These are phyloP conservation scores for Galeopterus variegatus DNA, from an alignment of 2,113 vertebrate genomes.

Conservation along the genomic window DNA sequence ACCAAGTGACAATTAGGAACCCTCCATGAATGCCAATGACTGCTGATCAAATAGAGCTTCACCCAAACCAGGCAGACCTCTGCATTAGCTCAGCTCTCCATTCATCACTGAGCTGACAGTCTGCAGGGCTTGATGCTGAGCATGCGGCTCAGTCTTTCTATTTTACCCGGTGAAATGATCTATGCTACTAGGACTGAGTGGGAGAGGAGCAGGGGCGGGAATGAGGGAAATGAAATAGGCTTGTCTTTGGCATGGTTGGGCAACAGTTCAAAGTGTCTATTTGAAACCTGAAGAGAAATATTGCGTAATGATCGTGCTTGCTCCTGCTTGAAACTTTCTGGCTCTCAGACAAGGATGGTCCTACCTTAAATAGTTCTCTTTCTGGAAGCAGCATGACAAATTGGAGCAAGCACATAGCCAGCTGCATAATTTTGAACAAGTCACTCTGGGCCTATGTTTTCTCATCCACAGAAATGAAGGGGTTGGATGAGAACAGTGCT, in stretches of 20 bases:
- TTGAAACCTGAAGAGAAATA: constrained; percentile 71
- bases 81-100: constrained; percentile 60
- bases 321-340: constrained; percentile 55
- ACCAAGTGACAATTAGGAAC: constrained; percentile 73
- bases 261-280: constrained; percentile 66
- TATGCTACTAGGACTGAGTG: constrained; percentile 44
- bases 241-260: constrained; percentile 63
- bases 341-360: constrained; percentile 46
- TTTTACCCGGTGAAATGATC: constrained; percentile 56
- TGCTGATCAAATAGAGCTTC: constrained; percentile 51
- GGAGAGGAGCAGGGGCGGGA: constrained; percentile 61
- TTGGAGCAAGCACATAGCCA: not conserved
- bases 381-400: constrained; percentile 25
- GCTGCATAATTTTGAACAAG: constrained; percentile 42
- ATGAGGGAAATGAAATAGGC: constrained; percentile 37
- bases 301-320: constrained; percentile 53
- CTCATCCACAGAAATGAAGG: not conserved
- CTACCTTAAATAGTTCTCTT: constrained; percentile 50
- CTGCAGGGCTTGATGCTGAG: constrained; percentile 32
- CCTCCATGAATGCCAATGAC: constrained; percentile 57
- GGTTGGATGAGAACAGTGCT: not conserved
- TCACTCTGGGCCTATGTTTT: not conserved
- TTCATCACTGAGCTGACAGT: constrained; percentile 73
- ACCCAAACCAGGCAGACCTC: not conserved
- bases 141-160: constrained; percentile 29